A percentile compares a stretch with the other conserved stretches of the same genome.
These are phyloP conservation scores for Gerris buenoi DNA, from an alignment of 1,140 invertebrate genomes.

Conservation along the genomic window DNA sequence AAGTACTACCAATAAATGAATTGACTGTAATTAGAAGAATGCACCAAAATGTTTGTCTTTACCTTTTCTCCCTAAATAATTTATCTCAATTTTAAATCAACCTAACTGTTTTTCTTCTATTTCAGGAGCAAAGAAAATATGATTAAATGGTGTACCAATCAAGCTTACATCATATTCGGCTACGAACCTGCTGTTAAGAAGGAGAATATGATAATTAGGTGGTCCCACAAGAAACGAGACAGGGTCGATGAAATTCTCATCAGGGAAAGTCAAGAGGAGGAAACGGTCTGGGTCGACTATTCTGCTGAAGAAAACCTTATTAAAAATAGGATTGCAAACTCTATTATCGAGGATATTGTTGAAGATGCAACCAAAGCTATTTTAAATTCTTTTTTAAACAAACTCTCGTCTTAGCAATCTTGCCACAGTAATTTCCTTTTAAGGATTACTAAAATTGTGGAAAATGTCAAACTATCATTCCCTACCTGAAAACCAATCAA, in stretches of 20 bases:
- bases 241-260: slow-evolving; percentile 54
- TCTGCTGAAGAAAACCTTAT: slow-evolving; percentile 50
- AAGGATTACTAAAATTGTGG: too few species aligned
- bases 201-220: slow-evolving; percentile 44
- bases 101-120: too few species aligned
- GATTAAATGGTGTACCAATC: slow-evolving; percentile 24
- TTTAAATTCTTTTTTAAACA: slow-evolving; percentile 5
- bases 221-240: slow-evolving; percentile 51
- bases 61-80: too few species aligned
- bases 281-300: slow-evolving; percentile 54
- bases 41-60: too few species aligned
- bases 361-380: slow-evolving; percentile 5
- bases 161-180: slow-evolving; percentile 38
- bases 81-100: too few species aligned
- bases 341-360: slow-evolving; percentile 6
- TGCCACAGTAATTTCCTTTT: too few species aligned
- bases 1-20: too few species aligned
- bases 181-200: slow-evolving; percentile 37
- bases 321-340: slow-evolving; percentile 43
- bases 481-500: too few species aligned
- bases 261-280: slow-evolving; percentile 49
- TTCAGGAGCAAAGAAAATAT: slow-evolving; percentile 14
- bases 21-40: too few species aligned
- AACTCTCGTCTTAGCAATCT: background rate
- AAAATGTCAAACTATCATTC: too few species aligned